phyloP scores from a whole-genome alignment of 2,888 invertebrate genomes.

The Melolontha melolontha region DNA sequence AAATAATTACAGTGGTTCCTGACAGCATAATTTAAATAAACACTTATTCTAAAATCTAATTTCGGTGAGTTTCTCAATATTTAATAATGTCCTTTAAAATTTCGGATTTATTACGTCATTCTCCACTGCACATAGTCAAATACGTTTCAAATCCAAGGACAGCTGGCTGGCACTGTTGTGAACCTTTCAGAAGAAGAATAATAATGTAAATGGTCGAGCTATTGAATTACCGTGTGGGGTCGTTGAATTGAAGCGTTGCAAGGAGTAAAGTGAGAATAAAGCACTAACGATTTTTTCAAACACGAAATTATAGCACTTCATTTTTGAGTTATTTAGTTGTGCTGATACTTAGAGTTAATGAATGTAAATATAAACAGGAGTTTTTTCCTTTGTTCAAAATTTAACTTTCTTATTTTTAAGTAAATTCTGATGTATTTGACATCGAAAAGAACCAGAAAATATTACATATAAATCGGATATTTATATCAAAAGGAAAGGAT shows the following conservation, averaged over 20 bases:
- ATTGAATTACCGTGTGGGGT: slow-evolving; percentile 35
- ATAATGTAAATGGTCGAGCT: slow-evolving; percentile 31
- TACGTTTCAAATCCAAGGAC: slow-evolving; percentile 29
- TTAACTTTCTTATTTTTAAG: too few relatives aligned
- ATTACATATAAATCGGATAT: too few relatives aligned
- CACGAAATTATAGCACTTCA: neutral
- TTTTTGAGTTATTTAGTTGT: too few relatives aligned
- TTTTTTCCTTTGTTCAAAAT: neutral
- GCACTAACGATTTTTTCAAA: neutral
- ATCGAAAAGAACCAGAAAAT: too few relatives aligned
- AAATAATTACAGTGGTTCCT: too few relatives aligned
- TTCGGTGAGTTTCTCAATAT: slow-evolving; percentile 14
- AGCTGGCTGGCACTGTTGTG: slow-evolving; percentile 33
- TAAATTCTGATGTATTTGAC: too few relatives aligned
- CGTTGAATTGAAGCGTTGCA: slow-evolving; percentile 28
- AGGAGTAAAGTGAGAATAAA: slow-evolving; percentile 15
- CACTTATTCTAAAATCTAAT: neutral
- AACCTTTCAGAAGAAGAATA: slow-evolving; percentile 35
- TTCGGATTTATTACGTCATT: slow-evolving; percentile 38
- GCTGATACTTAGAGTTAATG: too few relatives aligned
- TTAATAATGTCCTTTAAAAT: slow-evolving; percentile 32
- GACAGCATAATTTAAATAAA: too few relatives aligned
- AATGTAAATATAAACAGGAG: neutral
- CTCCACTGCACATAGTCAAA: slow-evolving; percentile 37
- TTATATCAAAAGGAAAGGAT: too few relatives aligned